Evolutionary conservation across 2,113 vertebrate species (phyloP), one percentile per base, ranked within the genome.

Genomic region (Thomomys bottae): DNA sequence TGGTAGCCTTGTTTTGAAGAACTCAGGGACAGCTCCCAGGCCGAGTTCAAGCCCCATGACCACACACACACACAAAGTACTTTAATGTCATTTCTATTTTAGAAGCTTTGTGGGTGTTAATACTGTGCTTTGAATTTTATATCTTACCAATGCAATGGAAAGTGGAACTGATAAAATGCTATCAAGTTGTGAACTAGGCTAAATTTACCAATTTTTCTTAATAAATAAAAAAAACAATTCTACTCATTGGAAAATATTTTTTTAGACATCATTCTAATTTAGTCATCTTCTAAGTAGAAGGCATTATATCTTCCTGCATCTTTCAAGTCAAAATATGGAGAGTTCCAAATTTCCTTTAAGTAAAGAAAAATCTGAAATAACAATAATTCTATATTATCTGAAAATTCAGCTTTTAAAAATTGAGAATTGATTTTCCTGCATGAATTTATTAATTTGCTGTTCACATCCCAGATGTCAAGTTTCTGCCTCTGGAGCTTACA

Each of bases 191-290:
- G 40, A 57, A 8, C 4, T n/a, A 68, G 32, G 1, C 88, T 84
- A 91, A 83, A 75, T 86, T 38, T 49, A 67, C 40, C 85, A 87
- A 54, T 78, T 71, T 76, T 80, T 87, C 28, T 90, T 84, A 66
- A 24, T 83, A 72, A 11, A 59, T 61, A 54, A 4, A 12, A 4
- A 12, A 14, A 54, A 54, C 49, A 54, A 54, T 54, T 4, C 18
- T 54, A 54, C 15, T 54, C 49, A 17, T 54, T 54, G 17, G 49
- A 15, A 54, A 54, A 54, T 3, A 54, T 85, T 20, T 64, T 36
- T 54, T 78, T 5, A 89, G 89, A 81, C 3, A 45, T 3, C 57
- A 84, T 12, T 87, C 23, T 84, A 66, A 82, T 82, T 54, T 84
- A 73, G 7, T 93, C 23, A 82, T 61, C n/a, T 45, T 91, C 3